Base-by-base conservation (phyloP, 1,140 invertebrate species). In the Lanistes nyassanus region DNA sequence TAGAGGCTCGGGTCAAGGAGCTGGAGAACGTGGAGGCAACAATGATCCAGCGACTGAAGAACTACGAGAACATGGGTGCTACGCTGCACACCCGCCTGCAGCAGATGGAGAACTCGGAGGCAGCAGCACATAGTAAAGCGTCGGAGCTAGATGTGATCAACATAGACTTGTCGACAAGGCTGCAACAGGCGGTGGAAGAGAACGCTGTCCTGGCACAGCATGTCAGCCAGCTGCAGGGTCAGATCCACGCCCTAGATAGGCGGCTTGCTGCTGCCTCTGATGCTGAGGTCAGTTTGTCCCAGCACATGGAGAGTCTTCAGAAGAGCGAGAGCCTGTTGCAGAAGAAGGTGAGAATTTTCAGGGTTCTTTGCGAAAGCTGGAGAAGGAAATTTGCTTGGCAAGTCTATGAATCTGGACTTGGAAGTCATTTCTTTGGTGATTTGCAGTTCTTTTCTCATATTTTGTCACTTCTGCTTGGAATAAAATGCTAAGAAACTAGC, bases 111-210 rank as follows among this genome's bases (percentile, higher is more conserved):
- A 83, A 79, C 21, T 77, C 79, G 58, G 81, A 83, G 64, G 79
- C 79, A 55, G 84, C 80, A 65, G 81, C 86, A 29, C 77, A 85
- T 36, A 80, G 80, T 47, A 80, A 83, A 60, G 80, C 80, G 21
- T 69, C 79, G 3, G 86, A 86, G 64, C 77, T 86, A 67, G 85
- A 86, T 62, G 79, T 80, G 55, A 70, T 83, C 16, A 87, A 85
- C 66, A 78, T 82, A 56, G 83, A 83, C 34, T 65, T 87, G 47
- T 80, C 80, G 9, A 79, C 84, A 60, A 76, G 80, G 39, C 65
- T 85, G 21, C 82, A 87, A 79, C 80, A 81, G 19, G 71, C 80
- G 13, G 79, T 84, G 77, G 82, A 82, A 62, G 86, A 87, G 76
- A 85, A 83, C 65, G 79, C 80, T 7, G 78, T 81, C 5, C 66